Base-by-base conservation (phyloP, 2,888 invertebrate species). In the Drosophila kuntzei region DNA sequence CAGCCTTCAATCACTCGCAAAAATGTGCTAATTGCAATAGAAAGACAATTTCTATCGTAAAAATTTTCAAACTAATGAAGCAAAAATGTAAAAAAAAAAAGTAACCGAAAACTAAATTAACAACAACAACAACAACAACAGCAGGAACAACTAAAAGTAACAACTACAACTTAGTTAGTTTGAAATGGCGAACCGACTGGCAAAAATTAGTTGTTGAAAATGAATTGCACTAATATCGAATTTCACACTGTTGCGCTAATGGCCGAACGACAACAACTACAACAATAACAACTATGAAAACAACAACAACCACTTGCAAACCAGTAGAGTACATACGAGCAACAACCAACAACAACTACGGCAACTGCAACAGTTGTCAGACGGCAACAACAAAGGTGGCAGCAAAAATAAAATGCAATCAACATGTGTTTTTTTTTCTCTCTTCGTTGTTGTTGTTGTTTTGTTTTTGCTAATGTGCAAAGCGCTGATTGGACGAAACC, bases 401-500 rank as follows among this genome's bases (percentile, higher is more conserved):
- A 44, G 55, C 68, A 71, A 74, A 74, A 75, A 61, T 71, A 71
- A 80, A 76, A 74, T 80, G 83, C 80, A 87, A 81, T 87, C 85
- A 87, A 80, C 77, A 74, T 82, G 77, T 74, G 78, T 75, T 77
- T 47, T 55, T 79, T 78, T 79, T 67, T 58, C 32, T 27, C 60
- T 67, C 43, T 11, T 55, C 50, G 49, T 54, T 72, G 44, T 63
- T 57, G 29, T 20, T 57, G 7, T 29, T 71, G 60, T 76, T 84
- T 46, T 46, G 46, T 46, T 79, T 74, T 67, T 65, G 79, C 80
- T 87, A 83, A 88, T 88, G 82, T 86, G 88, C 85, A 89, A 87
- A 90, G 80, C 87, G 89, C 89, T 90, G 89, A 89, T 89, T 89
- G 89, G 89, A 80, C 88, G 89, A 90, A 78, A 80, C 72, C 80